Conservation (phyloP, 2,113 vertebrate species). For the Xiphophorus hellerii region DNA sequence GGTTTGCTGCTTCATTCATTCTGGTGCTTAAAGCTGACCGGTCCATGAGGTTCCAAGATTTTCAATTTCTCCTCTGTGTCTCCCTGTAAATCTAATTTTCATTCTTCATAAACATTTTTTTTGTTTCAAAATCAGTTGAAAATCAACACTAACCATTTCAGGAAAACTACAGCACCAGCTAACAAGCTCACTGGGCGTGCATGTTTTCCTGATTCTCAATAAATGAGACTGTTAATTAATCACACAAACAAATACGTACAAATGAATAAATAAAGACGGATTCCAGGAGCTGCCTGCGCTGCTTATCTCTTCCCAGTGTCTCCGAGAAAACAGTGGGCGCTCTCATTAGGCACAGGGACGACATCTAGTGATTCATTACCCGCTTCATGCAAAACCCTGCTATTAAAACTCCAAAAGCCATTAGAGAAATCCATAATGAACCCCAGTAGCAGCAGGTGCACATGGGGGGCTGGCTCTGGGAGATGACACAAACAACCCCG, state of each 20-base stretch:
- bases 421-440: constrained; percentile 80
- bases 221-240: constrained; percentile 60
- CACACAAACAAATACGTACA: constrained; percentile 60
- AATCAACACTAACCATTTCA: background rate
- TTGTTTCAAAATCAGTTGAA: background rate
- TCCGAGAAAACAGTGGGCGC: constrained; percentile 61
- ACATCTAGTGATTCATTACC: constrained; percentile 78
- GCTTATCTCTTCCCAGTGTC: constrained; percentile 54
- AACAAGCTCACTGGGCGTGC: constrained; percentile 14
- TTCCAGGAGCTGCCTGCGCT: constrained; percentile 60
- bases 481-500: constrained; percentile 70
- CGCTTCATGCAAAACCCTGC: constrained; percentile 70
- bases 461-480: constrained; percentile 53
- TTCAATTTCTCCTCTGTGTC: background rate
- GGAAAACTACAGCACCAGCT: constrained; percentile 17
- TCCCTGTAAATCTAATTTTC: background rate
- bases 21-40: background rate
- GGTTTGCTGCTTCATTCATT: background rate
- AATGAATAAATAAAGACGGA: constrained; percentile 62
- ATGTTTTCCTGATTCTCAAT: constrained; percentile 11
- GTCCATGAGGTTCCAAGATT: background rate
- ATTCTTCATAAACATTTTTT: background rate
- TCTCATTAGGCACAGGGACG: constrained; percentile 73
- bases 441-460: constrained; percentile 75
- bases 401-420: constrained; percentile 79